Evolutionary conservation across 2,113 vertebrate genomes (phyloP), one percentile per base, ranked within the genome.

Genomic region (Synchiropus splendidus): DNA sequence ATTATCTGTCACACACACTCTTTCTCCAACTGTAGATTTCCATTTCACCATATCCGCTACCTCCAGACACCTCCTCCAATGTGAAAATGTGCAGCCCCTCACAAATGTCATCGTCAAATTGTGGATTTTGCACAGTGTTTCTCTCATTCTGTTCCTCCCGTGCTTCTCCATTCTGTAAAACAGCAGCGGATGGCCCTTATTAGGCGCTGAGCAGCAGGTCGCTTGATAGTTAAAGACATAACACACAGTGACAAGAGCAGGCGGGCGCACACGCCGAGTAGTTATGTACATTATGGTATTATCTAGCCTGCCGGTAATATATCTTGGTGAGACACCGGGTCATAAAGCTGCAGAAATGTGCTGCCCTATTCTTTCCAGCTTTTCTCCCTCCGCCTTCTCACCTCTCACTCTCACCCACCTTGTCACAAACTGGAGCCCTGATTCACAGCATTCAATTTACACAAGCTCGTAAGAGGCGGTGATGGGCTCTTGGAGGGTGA

Each of bases 401-500:
- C 36, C 12, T 6, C 54, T 54, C 47, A 27, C 21, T 27, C 21
- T 27, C 21, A 27, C 21, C 56, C 67, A 58, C 51, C 63, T 39
- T 61, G 70, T 75, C 72, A 65, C 66, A 67, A 77, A 76, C 75
- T 64, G 55, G 67, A 10, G 45, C 40, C 54, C 66, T 80, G 73
- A 74, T 80, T 80, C 75, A 78, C 75, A 65, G 72, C 75, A 75
- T 77, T 78, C 77, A 76, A 78, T 76, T 82, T 76, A 70, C 77
- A 61, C 74, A 3, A 40, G 53, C 72, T 77, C 55, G 54, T 82
- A 75, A 82, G 70, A 43, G 58, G 48, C 59, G 57, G 57, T 64
- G 74, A 76, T 73, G 62, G 68, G 70, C 58, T 71, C 46, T 59
- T 42, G 51, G 49, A 66, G 51, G 62, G 16, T 65, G 51, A 51